phyloP scores from a whole-genome alignment of 2,888 invertebrate species.

The Eristalis pertinax region DNA sequence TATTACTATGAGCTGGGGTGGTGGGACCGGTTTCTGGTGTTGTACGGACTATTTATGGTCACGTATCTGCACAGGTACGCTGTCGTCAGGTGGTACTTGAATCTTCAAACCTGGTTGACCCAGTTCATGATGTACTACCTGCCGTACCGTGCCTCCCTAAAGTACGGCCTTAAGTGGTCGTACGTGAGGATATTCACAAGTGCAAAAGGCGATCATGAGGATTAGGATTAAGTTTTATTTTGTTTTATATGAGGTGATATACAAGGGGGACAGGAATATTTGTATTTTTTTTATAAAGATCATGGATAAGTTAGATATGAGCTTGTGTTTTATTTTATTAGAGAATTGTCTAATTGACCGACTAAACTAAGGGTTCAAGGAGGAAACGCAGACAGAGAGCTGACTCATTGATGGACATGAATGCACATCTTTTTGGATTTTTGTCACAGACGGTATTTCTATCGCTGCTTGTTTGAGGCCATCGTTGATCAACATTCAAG shows the following conservation, averaged over 20 bases:
- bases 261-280: not conserved
- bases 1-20: conserved; percentile 81
- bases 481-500: too few species aligned
- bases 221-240: conserved; percentile 75
- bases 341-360: too few species aligned
- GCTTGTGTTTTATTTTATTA: not conserved
- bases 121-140: conserved; percentile 86
- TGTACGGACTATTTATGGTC: conserved; percentile 77
- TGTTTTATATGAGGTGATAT: not conserved
- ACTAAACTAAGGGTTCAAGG: too few species aligned
- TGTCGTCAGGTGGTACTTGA: conserved; percentile 85
- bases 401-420: too few species aligned
- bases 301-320: not conserved
- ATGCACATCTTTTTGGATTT: too few species aligned
- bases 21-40: conserved; percentile 81
- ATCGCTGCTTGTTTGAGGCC: too few species aligned
- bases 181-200: conserved; percentile 83
- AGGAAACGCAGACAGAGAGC: too few species aligned
- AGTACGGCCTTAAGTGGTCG: conserved; percentile 85
- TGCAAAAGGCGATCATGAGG: conserved; percentile 70
- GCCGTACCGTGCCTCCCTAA: conserved; percentile 87
- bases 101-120: conserved; percentile 84
- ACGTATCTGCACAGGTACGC: conserved; percentile 81
- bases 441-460: too few species aligned
- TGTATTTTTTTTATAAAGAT: not conserved